These are phyloP conservation scores for Drosophila subobscura DNA, from an alignment of 1,140 invertebrate species.

Conservation along the genomic window DNA sequence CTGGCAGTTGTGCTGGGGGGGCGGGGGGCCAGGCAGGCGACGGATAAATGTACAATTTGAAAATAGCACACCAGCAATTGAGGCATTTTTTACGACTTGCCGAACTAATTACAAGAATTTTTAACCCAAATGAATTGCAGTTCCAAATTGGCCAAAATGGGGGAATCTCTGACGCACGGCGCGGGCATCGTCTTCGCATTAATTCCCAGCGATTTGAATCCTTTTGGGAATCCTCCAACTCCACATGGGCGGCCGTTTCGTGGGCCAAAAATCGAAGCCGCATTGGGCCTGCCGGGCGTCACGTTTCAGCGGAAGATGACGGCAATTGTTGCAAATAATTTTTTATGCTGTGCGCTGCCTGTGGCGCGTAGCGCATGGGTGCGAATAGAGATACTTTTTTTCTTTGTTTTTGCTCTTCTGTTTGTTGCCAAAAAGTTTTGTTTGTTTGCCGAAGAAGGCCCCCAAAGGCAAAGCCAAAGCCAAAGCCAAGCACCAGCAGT, in stretches of 20 bases:
- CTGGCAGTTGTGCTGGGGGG: conserved; percentile 1
- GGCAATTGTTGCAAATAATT: conserved; percentile 82
- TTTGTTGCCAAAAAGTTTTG: conserved; percentile 70
- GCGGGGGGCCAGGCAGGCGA: conserved; percentile 21
- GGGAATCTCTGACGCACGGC: conserved; percentile 25
- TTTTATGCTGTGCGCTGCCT: conserved; percentile 69
- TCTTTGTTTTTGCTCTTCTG: conserved; percentile 16
- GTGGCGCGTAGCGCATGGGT: conserved; percentile 26
- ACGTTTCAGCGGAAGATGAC: conserved; percentile 71
- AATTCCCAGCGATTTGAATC: conserved; percentile 20
- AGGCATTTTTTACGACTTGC: conserved; percentile 64
- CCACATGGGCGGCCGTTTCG: conserved; percentile 12
- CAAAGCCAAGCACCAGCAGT: conserved; percentile 21
- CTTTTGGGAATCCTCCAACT: background rate
- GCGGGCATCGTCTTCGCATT: conserved; percentile 5
- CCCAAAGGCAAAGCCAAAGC: conserved; percentile 17
- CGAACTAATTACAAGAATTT: conserved; percentile 63
- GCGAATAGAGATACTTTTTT: conserved; percentile 51
- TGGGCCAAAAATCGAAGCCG: conserved; percentile 56
- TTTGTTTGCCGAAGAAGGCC: conserved; percentile 65
- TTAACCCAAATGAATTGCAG: conserved; percentile 9
- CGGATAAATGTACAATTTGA: conserved; percentile 52
- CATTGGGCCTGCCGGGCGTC: conserved; percentile 63
- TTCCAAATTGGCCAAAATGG: conserved; percentile 31
- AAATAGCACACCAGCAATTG: conserved; percentile 46